Conservation (phyloP, 2,113 vertebrate species). For the Chionis minor region DNA sequence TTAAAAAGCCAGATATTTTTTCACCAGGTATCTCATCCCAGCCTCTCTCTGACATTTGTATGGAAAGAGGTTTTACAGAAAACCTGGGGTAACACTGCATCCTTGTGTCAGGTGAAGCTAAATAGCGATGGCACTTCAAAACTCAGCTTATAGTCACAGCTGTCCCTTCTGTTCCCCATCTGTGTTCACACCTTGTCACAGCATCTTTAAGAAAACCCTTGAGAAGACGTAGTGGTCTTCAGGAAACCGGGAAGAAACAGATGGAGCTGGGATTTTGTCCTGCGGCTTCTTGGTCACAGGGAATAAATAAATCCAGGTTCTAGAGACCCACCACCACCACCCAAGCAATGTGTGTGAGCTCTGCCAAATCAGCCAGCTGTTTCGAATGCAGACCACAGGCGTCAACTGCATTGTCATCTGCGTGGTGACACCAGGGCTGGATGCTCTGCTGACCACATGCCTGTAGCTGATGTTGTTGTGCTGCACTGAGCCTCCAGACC, state of each 20-base stretch:
- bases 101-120: constrained; percentile 1
- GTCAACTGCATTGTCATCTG: not conserved
- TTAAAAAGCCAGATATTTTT: not conserved
- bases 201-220: not conserved
- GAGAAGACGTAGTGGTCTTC: not conserved
- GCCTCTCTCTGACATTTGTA: not conserved
- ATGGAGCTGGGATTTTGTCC: not conserved
- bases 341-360: not conserved
- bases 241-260: not conserved
- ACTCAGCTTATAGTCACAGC: not conserved
- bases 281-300: not conserved
- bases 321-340: not conserved
- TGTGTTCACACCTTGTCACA: not conserved
- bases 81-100: not conserved
- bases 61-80: not conserved
- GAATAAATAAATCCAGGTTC: not conserved
- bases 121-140: not conserved
- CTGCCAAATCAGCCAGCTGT: not conserved
- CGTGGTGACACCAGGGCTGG: not conserved
- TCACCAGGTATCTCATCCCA: not conserved
- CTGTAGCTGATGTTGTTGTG: fast-evolving
- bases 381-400: not conserved
- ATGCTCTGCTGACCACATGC: not conserved
- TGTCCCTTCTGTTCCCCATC: not conserved
- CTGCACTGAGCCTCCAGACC: not conserved